Percentiles rank a stretch among this genome's conserved stretches.
These are phyloP conservation scores for Pterobdella sp. DNA, from an alignment of 2,888 invertebrate species.

Conservation along the genomic window DNA sequence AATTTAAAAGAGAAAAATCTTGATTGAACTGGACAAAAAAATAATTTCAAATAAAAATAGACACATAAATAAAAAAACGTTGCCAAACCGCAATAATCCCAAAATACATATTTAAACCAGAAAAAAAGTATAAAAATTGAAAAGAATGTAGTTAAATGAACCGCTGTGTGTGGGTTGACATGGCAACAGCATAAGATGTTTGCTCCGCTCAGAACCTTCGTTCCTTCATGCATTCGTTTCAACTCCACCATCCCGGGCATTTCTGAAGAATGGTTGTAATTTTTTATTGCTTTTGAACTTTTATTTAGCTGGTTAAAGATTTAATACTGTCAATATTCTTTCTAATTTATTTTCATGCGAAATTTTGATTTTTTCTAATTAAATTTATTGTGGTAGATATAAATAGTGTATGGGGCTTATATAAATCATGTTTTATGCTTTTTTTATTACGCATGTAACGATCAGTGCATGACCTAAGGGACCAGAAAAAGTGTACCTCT, in stretches of 20 bases:
- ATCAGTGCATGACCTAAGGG: too few relatives aligned
- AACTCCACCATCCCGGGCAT: constrained; percentile 97
- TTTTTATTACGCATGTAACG: too few relatives aligned
- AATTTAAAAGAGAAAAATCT: too few relatives aligned
- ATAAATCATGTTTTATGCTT: background rate
- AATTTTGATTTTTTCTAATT: background rate
- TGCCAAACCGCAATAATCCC: background rate
- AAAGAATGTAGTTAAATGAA: constrained; percentile 44
- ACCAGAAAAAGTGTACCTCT: too few relatives aligned
- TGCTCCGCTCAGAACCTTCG: constrained; percentile 87
- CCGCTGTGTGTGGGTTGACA: constrained; percentile 95
- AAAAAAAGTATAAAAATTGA: background rate
- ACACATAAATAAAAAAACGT: background rate
- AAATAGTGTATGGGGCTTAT: background rate
- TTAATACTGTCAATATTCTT: background rate
- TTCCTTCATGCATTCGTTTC: constrained; percentile 75
- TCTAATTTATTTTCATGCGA: background rate
- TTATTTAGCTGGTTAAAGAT: background rate
- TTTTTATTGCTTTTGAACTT: background rate
- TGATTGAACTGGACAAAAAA: too few relatives aligned
- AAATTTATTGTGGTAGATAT: background rate
- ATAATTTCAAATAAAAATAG: too few relatives aligned
- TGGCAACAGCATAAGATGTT: constrained; percentile 95
- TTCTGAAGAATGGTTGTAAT: constrained; percentile 56
- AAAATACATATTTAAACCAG: background rate